phyloP scores from a whole-genome alignment of 2,888 invertebrate genomes.

The Subacronicta megacephala region DNA sequence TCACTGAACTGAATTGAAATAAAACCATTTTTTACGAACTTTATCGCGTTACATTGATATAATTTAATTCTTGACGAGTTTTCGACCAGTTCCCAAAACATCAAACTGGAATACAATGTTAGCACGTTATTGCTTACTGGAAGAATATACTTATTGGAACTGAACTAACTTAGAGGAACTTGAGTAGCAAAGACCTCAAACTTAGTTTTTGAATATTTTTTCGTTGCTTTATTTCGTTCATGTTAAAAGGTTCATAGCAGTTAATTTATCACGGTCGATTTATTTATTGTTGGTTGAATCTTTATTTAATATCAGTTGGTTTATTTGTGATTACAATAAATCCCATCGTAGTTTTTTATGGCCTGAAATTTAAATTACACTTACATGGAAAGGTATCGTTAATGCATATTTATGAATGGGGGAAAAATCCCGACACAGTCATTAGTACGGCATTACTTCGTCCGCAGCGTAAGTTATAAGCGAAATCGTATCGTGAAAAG shows the following conservation, averaged over 20 bases:
- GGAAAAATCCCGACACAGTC: constrained; percentile 86
- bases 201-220: no score
- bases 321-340: constrained; percentile 34
- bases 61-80: no score
- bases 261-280: constrained; percentile 1
- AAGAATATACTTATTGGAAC: no score
- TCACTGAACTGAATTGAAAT: no score
- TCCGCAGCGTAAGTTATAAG: constrained; percentile 54
- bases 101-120: no score
- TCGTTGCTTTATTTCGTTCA: no score
- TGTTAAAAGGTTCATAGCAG: not conserved
- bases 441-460: constrained; percentile 84
- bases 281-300: constrained; percentile 1
- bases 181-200: no score
- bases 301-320: constrained; percentile 23
- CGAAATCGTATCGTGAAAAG: constrained; percentile 7
- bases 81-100: no score
- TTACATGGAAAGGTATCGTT: constrained; percentile 75
- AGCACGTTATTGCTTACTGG: no score
- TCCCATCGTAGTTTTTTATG: constrained; percentile 37
- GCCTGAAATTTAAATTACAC: constrained; percentile 77
- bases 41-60: no score
- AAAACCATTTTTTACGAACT: no score
- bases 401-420: constrained; percentile 87
- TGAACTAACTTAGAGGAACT: no score